Evolutionary conservation across 2,113 vertebrate species (phyloP).

Genomic region (Phalacrocorax aristotelis): DNA sequence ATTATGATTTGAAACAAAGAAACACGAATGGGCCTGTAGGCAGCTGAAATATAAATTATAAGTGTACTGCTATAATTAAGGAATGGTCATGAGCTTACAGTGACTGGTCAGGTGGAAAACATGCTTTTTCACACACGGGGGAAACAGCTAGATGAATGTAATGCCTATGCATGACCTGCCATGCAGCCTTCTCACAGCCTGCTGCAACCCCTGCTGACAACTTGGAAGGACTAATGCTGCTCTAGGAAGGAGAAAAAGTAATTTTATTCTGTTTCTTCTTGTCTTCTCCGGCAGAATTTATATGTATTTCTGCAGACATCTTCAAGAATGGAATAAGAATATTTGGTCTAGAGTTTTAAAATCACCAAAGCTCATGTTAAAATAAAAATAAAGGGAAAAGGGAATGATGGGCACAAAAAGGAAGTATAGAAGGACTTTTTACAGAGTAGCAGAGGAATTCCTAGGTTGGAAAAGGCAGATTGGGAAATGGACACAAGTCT

Average conservation of each 20-base stretch:
- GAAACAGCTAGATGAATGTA: neutral
- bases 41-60: neutral
- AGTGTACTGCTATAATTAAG: neutral
- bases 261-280: neutral
- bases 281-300: neutral
- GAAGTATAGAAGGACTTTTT: neutral
- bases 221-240: neutral
- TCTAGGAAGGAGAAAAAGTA: neutral
- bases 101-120: neutral
- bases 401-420: neutral
- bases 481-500: neutral
- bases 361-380: neutral
- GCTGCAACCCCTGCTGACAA: neutral
- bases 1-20: neutral
- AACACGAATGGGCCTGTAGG: accelerated
- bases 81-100: neutral
- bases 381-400: neutral
- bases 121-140: neutral
- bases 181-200: neutral
- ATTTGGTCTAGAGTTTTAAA: neutral
- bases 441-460: neutral
- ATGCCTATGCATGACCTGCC: neutral
- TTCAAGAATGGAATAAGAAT: neutral
- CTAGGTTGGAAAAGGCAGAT: neutral
- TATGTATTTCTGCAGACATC: neutral